Percentiles rank a stretch among this genome's conserved stretches.
Conservation (phyloP, 2,888 invertebrate species). For the Dinocampus coccinellae region DNA sequence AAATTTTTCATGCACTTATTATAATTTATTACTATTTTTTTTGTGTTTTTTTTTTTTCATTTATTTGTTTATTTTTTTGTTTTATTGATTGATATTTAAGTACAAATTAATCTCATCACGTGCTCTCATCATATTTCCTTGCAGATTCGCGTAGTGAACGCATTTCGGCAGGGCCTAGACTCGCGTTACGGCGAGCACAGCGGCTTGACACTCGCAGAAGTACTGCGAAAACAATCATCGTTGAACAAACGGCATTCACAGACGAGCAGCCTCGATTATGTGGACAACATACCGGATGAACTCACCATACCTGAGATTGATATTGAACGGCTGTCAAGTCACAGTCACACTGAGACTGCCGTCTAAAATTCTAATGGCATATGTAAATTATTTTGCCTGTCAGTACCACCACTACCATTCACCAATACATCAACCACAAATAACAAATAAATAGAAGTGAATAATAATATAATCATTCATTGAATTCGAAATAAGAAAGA, state of each 20-base stretch:
- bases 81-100: background rate
- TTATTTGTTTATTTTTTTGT: too few relatives aligned
- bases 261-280: conserved; percentile 92
- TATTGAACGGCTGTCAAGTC: conserved; percentile 91
- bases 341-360: conserved; percentile 95
- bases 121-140: conserved; percentile 64
- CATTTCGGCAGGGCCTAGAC: conserved; percentile 98
- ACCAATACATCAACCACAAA: conserved; percentile 22
- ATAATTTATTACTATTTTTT: too few relatives aligned
- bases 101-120: conserved; percentile 25
- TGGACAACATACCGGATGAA: conserved; percentile 88
- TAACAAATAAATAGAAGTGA: background rate
- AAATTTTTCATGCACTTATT: background rate
- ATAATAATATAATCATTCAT: conserved; percentile 4
- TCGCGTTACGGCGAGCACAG: conserved; percentile 92
- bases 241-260: conserved; percentile 92
- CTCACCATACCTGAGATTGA: conserved; percentile 92
- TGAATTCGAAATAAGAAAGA: conserved; percentile 2
- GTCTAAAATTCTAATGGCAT: conserved; percentile 75
- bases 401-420: too few relatives aligned
- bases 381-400: conserved; percentile 32
- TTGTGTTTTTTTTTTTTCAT: too few relatives aligned
- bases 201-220: conserved; percentile 92
- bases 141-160: conserved; percentile 99
- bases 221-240: conserved; percentile 93